These are phyloP conservation scores for Perccottus glenii DNA, from an alignment of 2,113 vertebrate species.

Conservation along the genomic window DNA sequence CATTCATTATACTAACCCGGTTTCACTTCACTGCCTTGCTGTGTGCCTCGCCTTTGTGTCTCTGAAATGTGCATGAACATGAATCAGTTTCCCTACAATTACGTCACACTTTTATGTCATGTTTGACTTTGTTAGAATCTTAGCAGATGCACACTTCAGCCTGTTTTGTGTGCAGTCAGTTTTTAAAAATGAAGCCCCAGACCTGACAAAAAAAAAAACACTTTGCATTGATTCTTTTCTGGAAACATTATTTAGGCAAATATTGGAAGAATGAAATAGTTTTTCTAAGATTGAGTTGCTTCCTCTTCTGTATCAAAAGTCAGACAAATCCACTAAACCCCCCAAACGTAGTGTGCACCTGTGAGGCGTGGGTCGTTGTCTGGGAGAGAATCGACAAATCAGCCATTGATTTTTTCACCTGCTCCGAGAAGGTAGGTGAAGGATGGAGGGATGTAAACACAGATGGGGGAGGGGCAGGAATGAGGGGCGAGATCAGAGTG, in stretches of 20 bases:
- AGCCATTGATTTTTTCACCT: conserved; percentile 67
- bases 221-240: neutral
- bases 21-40: too few species aligned
- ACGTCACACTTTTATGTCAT: too few species aligned
- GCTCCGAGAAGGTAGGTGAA: conserved; percentile 37
- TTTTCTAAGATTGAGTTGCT: conserved; percentile 5
- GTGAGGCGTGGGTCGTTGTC: conserved; percentile 28
- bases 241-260: neutral
- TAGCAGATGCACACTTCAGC: too few species aligned
- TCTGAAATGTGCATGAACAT: too few species aligned
- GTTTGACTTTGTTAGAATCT: too few species aligned
- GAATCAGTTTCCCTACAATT: too few species aligned
- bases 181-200: too few species aligned
- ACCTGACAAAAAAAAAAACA: too few species aligned
- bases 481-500: conserved; percentile 21
- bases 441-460: conserved; percentile 40
- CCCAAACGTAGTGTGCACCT: neutral
- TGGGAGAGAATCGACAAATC: conserved; percentile 49
- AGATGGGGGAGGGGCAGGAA: conserved; percentile 9
- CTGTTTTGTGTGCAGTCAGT: too few species aligned
- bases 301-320: conserved; percentile 5
- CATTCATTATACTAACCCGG: too few species aligned
- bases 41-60: too few species aligned
- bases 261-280: neutral
- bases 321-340: conserved; percentile 10